phyloP scores from a whole-genome alignment of 2,888 invertebrate genomes.

The Byasa hedistus region DNA sequence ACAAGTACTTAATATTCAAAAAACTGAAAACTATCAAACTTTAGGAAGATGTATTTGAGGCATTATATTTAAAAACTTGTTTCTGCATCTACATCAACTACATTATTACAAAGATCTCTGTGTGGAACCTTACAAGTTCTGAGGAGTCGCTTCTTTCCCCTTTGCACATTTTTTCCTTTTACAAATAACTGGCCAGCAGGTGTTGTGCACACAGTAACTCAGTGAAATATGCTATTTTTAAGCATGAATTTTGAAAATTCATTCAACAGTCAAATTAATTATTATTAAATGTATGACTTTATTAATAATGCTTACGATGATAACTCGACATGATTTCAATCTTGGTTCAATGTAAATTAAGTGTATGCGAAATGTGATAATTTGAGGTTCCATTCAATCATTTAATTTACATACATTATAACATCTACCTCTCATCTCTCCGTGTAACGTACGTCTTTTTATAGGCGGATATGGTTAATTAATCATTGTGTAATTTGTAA shows the following conservation, averaged over 20 bases:
- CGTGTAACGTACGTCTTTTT: conserved; percentile 37
- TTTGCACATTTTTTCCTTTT: conserved; percentile 34
- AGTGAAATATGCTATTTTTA: too few species aligned
- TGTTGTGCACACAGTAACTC: too few species aligned
- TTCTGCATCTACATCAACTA: conserved; percentile 20
- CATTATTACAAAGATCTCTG: conserved; percentile 37
- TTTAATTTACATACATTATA: conserved; percentile 47
- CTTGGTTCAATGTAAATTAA: not conserved
- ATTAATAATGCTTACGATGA: not conserved
- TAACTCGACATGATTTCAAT: not conserved
- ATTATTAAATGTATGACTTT: not conserved
- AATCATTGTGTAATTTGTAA: conserved; percentile 22
- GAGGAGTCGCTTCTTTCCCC: conserved; percentile 37
- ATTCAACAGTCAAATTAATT: too few species aligned
- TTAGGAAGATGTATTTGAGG: conserved; percentile 14
- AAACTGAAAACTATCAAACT: not conserved
- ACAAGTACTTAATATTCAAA: too few species aligned
- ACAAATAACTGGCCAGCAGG: not conserved
- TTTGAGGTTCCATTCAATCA: conserved; percentile 12
- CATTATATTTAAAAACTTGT: conserved; percentile 2
- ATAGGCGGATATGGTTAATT: conserved; percentile 30
- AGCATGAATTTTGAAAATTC: too few species aligned
- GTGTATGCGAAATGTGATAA: not conserved
- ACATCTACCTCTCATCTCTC: conserved; percentile 72
- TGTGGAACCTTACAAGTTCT: conserved; percentile 34